These are phyloP conservation scores for Drosophila auraria DNA, from an alignment of 1,140 invertebrate species.

Conservation along the genomic window DNA sequence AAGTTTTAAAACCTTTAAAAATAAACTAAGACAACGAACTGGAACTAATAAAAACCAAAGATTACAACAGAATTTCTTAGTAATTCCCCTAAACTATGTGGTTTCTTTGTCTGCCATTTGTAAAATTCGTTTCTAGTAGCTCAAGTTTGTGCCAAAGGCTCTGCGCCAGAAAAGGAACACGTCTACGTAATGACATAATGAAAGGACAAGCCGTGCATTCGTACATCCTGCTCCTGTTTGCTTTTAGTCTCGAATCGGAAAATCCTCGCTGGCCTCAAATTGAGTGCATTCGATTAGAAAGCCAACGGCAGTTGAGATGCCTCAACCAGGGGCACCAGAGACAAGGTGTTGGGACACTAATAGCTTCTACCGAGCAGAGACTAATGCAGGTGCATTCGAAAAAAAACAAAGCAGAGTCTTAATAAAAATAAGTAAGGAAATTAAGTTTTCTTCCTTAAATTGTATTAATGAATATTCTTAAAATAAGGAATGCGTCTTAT, in stretches of 20 bases:
- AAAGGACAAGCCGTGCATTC: slow-evolving; percentile 2
- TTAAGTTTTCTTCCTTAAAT: too few species aligned
- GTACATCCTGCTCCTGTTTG: not conserved
- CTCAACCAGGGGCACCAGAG: not conserved
- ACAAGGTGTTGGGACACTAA: slow-evolving; percentile 55
- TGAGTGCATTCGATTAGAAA: slow-evolving; percentile 43
- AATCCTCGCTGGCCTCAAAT: slow-evolving; percentile 27
- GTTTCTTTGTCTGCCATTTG: not conserved
- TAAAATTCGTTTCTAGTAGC: not conserved
- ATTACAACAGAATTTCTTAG: not conserved
- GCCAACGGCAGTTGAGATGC: slow-evolving; percentile 30
- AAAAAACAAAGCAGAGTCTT: rapidly evolving
- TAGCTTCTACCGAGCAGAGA: slow-evolving; percentile 25
- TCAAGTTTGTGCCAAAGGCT: not conserved
- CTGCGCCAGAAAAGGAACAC: slow-evolving; percentile 2
- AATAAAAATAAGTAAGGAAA: not conserved
- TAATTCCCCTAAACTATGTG: not conserved
- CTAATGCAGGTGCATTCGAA: not conserved
- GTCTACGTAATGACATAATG: slow-evolving; percentile 28
- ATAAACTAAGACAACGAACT: too few species aligned
- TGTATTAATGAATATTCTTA: too few species aligned
- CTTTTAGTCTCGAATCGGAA: not conserved
- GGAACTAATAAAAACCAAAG: too few species aligned
- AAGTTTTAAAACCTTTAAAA: not conserved
- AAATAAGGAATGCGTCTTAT: too few species aligned